phyloP scores from a whole-genome alignment of 1,140 invertebrate genomes.

The Aleiodes sp. region DNA sequence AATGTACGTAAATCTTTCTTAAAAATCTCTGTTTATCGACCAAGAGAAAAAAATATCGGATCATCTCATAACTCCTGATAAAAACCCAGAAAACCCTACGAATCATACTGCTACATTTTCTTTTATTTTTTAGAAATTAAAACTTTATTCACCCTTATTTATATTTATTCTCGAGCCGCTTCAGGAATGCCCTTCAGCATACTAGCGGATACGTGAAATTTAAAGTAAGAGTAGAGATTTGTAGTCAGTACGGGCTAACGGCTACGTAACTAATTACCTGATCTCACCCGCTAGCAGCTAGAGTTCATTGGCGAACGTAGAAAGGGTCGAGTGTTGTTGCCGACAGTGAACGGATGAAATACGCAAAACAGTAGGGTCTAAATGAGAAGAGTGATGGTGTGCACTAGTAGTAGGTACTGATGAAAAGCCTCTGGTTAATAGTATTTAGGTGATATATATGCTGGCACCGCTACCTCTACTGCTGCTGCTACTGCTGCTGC shows the following conservation, averaged over 20 bases:
- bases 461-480: slow-evolving; percentile 18
- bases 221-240: slow-evolving; percentile 5
- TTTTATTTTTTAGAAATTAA: no score
- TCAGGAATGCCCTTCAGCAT: no score
- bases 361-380: slow-evolving; percentile 19
- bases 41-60: slow-evolving; percentile 42
- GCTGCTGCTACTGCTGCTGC: slow-evolving; percentile 42
- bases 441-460: slow-evolving; percentile 7
- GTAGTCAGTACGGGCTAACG: slow-evolving; percentile 44
- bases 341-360: slow-evolving; percentile 27
- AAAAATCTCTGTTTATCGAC: slow-evolving; percentile 36
- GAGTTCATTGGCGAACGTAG: slow-evolving; percentile 46
- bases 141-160: no score
- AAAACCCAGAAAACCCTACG: not conserved
- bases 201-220: not conserved
- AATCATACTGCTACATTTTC: no score
- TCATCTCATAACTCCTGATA: slow-evolving; percentile 34
- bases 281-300: slow-evolving; percentile 50
- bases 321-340: slow-evolving; percentile 13
- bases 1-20: slow-evolving; percentile 22
- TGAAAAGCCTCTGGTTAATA: slow-evolving; percentile 12
- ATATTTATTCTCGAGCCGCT: no score
- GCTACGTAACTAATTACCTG: slow-evolving; percentile 58
- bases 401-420: slow-evolving; percentile 1
- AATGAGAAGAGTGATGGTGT: slow-evolving; percentile 10